Conservation (phyloP, 2,113 vertebrate genomes). For the Gallinago undulata region DNA sequence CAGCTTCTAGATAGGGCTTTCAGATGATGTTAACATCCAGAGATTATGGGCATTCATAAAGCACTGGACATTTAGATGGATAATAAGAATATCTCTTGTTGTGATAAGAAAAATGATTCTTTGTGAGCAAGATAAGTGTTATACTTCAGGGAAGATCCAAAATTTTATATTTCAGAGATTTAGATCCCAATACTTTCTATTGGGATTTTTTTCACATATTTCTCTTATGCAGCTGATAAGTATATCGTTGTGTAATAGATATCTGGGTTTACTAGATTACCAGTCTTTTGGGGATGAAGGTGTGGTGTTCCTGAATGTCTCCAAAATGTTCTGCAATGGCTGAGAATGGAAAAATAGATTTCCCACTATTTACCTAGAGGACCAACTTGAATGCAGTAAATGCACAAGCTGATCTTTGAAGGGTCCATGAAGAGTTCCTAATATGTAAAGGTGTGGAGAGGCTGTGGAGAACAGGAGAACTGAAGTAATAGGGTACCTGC, state of each 20-base stretch:
- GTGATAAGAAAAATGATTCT: background rate
- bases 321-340: background rate
- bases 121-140: background rate
- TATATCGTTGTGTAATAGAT: background rate
- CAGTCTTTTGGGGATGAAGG: fast-evolving
- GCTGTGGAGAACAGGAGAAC: background rate
- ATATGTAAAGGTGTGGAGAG: background rate
- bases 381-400: background rate
- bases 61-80: background rate
- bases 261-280: background rate
- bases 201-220: background rate
- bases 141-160: background rate
- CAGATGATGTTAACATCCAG: background rate
- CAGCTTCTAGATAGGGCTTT: background rate
- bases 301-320: background rate
- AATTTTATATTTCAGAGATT: background rate
- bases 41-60: background rate
- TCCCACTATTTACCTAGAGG: background rate
- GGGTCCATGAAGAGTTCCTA: background rate
- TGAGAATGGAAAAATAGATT: background rate
- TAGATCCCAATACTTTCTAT: background rate
- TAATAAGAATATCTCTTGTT: background rate
- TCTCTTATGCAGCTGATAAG: background rate
- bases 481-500: background rate
- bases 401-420: background rate